A percentile compares a stretch with the other conserved stretches of the same genome.
These are phyloP conservation scores for Acronicta aceris DNA, from an alignment of 2,888 invertebrate species.

Conservation along the genomic window DNA sequence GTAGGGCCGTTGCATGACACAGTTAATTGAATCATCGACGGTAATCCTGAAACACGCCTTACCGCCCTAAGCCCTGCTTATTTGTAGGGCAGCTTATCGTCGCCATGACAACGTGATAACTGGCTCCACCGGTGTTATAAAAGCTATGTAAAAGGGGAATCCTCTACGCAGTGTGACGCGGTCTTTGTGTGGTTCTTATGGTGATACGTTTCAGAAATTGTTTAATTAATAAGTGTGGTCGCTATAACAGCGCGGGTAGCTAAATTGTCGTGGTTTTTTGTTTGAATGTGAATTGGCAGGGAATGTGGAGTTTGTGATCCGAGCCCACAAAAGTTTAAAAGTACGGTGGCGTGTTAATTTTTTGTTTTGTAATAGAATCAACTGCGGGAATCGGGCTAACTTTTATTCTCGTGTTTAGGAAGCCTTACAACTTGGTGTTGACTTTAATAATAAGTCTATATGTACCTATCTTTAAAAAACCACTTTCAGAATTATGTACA, in stretches of 20 bases:
- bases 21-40: slow-evolving; percentile 46
- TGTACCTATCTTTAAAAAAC: too few relatives aligned
- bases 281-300: slow-evolving; percentile 18
- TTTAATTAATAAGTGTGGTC: slow-evolving; percentile 19
- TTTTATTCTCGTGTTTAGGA: too few relatives aligned
- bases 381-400: neutral
- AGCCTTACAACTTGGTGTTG: neutral
- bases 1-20: slow-evolving; percentile 31
- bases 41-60: slow-evolving; percentile 47
- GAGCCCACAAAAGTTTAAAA: too few relatives aligned
- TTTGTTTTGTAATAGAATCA: neutral
- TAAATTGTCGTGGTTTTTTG: slow-evolving; percentile 2
- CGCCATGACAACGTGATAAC: slow-evolving; percentile 61
- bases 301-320: slow-evolving; percentile 1
- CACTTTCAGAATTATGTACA: too few relatives aligned
- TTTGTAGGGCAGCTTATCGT: slow-evolving; percentile 56
- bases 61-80: slow-evolving; percentile 36
- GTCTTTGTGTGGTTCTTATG: slow-evolving; percentile 25
- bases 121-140: slow-evolving; percentile 42
- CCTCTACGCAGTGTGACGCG: slow-evolving; percentile 47
- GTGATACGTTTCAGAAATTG: slow-evolving; percentile 6
- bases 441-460: neutral
- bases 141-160: slow-evolving; percentile 35
- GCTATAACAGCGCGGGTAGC: slow-evolving; percentile 5
- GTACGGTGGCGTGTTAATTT: neutral